A percentile compares a stretch with the other conserved stretches of the same genome.
These are phyloP conservation scores for Laupala kohalensis DNA, from an alignment of 1,140 invertebrate genomes.

Conservation along the genomic window DNA sequence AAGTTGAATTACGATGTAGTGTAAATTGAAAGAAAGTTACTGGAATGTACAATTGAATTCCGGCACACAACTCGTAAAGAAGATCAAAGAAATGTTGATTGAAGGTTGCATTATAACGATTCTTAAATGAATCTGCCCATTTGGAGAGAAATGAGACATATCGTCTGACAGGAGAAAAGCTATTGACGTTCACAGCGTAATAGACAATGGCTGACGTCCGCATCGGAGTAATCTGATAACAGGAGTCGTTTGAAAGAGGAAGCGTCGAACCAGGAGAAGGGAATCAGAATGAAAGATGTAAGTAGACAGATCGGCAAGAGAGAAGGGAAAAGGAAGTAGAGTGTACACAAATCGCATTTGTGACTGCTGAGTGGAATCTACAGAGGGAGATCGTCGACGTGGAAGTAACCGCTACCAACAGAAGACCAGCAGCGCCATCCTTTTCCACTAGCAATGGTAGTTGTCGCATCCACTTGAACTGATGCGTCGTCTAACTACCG, in stretches of 20 bases:
- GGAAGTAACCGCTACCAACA: not conserved
- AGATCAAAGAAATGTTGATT: not conserved
- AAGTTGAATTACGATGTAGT: not conserved
- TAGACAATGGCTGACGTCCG: not conserved
- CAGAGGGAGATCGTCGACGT: not conserved
- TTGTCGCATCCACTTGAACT: too few relatives aligned
- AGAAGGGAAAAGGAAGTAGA: not conserved
- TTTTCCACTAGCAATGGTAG: too few relatives aligned
- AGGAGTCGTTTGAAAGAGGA: not conserved
- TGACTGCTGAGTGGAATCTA: not conserved
- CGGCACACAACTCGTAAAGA: not conserved
- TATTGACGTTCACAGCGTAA: not conserved
- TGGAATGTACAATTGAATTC: not conserved
- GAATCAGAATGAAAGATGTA: not conserved
- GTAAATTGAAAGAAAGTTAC: not conserved
- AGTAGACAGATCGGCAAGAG: not conserved
- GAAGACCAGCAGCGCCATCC: not conserved
- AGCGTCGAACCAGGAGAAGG: not conserved
- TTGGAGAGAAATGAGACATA: not conserved
- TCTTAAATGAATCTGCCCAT: not conserved
- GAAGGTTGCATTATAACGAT: not conserved
- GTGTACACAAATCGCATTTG: not conserved
- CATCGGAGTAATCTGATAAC: not conserved
- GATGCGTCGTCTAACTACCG: not conserved
- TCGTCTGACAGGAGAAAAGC: not conserved